A percentile compares a stretch with the other conserved stretches of the same genome.
phyloP scores from a whole-genome alignment of 2,888 invertebrate genomes.

The Papilio elwesi region DNA sequence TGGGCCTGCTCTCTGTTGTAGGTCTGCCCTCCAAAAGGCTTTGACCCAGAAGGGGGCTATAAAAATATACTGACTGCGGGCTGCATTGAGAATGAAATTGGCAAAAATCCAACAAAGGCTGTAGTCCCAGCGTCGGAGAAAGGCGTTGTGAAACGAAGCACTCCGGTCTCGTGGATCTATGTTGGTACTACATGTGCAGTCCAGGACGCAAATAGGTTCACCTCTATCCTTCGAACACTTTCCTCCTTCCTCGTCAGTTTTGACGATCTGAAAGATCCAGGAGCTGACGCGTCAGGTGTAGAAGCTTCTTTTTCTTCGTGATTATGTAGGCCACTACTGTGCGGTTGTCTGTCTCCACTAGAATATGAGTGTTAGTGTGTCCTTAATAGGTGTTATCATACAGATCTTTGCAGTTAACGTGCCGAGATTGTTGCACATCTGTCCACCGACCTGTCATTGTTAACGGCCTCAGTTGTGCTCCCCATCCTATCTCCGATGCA shows the following conservation, averaged over 20 bases:
- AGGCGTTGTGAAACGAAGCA: slow-evolving; percentile 41
- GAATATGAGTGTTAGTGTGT: slow-evolving; percentile 40
- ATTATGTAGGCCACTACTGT: slow-evolving; percentile 37
- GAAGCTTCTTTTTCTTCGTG: slow-evolving; percentile 41
- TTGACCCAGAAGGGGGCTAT: slow-evolving; percentile 50
- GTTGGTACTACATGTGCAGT: slow-evolving; percentile 38
- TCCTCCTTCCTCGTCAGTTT: slow-evolving; percentile 7
- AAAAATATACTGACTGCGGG: slow-evolving; percentile 45
- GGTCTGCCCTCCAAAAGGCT: slow-evolving; percentile 47
- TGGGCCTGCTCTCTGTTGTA: slow-evolving; percentile 38
- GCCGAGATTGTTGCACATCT: slow-evolving; percentile 42
- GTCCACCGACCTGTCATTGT: slow-evolving; percentile 35
- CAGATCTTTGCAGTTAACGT: slow-evolving; percentile 25
- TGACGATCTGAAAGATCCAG: slow-evolving; percentile 28
- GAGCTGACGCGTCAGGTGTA: slow-evolving; percentile 36
- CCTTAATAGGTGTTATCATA: slow-evolving; percentile 17
- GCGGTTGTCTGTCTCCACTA: slow-evolving; percentile 41
- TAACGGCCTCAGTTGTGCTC: too few species aligned
- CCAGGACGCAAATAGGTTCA: slow-evolving; percentile 44
- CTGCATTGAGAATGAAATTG: slow-evolving; percentile 33
- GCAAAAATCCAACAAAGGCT: slow-evolving; percentile 4
- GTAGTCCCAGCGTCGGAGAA: slow-evolving; percentile 35
- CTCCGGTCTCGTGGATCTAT: slow-evolving; percentile 12
- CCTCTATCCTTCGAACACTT: slow-evolving; percentile 39
- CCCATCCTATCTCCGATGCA: too few species aligned